A percentile compares a stretch with the other conserved stretches of the same genome.
Conservation (phyloP, 2,888 invertebrate species). For the Lasioglossum pauxillum region DNA sequence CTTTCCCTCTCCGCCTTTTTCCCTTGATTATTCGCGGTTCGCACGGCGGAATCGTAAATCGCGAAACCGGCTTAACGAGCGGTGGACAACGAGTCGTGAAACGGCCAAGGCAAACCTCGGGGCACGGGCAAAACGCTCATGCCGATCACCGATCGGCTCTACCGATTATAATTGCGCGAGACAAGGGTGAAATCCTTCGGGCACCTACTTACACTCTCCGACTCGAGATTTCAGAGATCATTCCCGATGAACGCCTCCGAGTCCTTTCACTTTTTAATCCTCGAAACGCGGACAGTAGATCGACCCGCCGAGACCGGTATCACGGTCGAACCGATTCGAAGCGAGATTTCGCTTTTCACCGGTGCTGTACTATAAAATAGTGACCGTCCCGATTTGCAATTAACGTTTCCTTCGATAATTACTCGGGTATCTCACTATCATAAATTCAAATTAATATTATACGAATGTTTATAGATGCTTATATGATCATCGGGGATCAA, state of each 20-base stretch:
- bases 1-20: conserved; percentile 17
- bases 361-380: too few relatives aligned
- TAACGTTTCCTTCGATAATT: conserved; percentile 11
- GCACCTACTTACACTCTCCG: conserved; percentile 18
- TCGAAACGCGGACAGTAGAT: neutral
- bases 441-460: conserved; percentile 35
- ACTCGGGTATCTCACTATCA: neutral
- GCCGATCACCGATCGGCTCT: conserved; percentile 53
- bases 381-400: conserved; percentile 1
- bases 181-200: conserved; percentile 47
- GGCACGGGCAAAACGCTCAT: conserved; percentile 38
- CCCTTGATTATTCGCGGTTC: conserved; percentile 64
- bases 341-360: too few relatives aligned
- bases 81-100: conserved; percentile 62
- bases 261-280: conserved; percentile 9
- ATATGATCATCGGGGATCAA: conserved; percentile 51
- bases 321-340: neutral
- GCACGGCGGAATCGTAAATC: conserved; percentile 63
- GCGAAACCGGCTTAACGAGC: conserved; percentile 65
- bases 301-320: neutral
- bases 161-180: conserved; percentile 63
- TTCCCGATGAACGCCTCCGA: neutral
- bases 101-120: conserved; percentile 31
- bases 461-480: conserved; percentile 33
- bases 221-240: conserved; percentile 19